phyloP scores from a whole-genome alignment of 2,113 vertebrate genomes.

The Siniperca knerii region DNA sequence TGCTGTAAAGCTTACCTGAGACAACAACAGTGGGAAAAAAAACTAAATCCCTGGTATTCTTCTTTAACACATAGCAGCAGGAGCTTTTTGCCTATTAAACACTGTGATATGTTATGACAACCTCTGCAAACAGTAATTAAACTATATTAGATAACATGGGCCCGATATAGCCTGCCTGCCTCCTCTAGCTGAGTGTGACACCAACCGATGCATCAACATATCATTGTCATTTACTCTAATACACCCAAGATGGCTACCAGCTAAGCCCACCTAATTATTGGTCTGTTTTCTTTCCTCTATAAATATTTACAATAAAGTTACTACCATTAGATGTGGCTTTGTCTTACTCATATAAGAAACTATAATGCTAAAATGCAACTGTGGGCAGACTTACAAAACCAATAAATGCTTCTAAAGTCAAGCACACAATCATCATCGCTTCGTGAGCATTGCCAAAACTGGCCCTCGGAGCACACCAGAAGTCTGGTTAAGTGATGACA shows the following conservation, averaged over 20 bases:
- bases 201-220: conserved; percentile 4
- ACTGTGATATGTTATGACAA: conserved; percentile 60
- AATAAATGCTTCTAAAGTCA: conserved; percentile 33
- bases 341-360: conserved; percentile 5
- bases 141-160: conserved; percentile 70
- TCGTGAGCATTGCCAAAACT: conserved; percentile 26
- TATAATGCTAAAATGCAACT: conserved; percentile 23
- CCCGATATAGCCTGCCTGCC: conserved; percentile 63
- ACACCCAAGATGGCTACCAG: conserved; percentile 14
- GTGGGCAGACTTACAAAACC: conserved; percentile 32
- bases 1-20: neutral
- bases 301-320: conserved; percentile 9
- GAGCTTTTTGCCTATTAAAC: conserved; percentile 25
- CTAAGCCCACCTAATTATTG: conserved; percentile 6
- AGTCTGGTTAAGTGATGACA: conserved; percentile 41
- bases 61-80: neutral
- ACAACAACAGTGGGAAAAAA: neutral
- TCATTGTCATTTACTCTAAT: conserved; percentile 30
- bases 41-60: no score
- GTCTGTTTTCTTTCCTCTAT: neutral
- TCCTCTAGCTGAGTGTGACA: conserved; percentile 35
- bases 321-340: conserved; percentile 17
- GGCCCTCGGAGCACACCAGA: neutral
- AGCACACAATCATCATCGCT: neutral
- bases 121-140: conserved; percentile 65